phyloP scores from a whole-genome alignment of 2,888 invertebrate species.

The Portevinia maculata region DNA sequence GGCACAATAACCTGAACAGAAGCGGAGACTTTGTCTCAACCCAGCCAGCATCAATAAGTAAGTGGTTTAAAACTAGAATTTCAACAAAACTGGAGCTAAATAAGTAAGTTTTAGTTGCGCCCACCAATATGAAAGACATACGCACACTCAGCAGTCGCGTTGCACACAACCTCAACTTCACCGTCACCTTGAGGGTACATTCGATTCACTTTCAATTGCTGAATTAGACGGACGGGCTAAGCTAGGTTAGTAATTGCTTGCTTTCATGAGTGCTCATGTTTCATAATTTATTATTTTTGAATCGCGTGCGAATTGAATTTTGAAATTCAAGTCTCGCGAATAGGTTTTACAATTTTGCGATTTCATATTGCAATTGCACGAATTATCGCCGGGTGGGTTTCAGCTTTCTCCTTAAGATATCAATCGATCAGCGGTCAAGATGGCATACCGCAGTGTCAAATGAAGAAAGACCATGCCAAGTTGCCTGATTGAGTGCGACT shows the following conservation, averaged over 20 bases:
- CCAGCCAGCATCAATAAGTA: constrained; percentile 41
- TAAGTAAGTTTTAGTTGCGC: constrained; percentile 17
- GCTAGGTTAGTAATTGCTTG: constrained; percentile 24
- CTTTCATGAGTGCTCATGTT: constrained; percentile 50
- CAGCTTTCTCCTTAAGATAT: constrained; percentile 50
- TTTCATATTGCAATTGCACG: neutral
- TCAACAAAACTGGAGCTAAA: constrained; percentile 57
- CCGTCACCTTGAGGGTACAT: constrained; percentile 66
- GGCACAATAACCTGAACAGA: constrained; percentile 47
- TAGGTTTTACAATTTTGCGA: neutral
- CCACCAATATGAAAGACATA: constrained; percentile 30
- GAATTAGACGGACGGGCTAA: neutral
- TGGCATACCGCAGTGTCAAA: constrained; percentile 52
- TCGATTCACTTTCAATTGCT: constrained; percentile 71
- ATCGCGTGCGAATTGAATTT: constrained; percentile 16
- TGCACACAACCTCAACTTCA: neutral
- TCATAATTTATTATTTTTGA: constrained; percentile 60
- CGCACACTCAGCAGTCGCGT: constrained; percentile 30
- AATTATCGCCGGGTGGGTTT: constrained; percentile 29
- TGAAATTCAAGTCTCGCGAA: constrained; percentile 7
- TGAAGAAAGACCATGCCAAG: constrained; percentile 16
- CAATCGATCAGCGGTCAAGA: constrained; percentile 48
- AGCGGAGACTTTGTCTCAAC: constrained; percentile 1
- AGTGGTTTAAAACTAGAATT: constrained; percentile 64
- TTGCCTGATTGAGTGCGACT: constrained; percentile 17